Evolutionary conservation across 2,113 vertebrate species (phyloP).

Genomic region (Ciconia maguari): DNA sequence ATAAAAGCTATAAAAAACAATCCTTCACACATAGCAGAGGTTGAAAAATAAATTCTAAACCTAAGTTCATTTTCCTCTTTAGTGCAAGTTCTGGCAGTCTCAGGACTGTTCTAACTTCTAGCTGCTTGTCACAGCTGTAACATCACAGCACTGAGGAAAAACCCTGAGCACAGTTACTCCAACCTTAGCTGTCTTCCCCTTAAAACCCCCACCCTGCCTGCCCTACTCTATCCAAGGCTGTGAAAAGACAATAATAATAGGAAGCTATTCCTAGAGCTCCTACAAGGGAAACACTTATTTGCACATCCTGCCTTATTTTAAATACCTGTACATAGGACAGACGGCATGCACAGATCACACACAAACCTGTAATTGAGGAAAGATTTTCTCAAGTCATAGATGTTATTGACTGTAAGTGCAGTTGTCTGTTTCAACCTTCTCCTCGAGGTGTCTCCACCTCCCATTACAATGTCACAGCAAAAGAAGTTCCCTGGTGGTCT

Average conservation of each 20-base stretch:
- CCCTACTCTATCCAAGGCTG: background rate
- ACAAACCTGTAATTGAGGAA: background rate
- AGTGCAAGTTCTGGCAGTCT: background rate
- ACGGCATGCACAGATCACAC: background rate
- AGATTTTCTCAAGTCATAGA: background rate
- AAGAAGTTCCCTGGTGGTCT: background rate
- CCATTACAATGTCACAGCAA: background rate
- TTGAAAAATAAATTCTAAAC: constrained; percentile 11
- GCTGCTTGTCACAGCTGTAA: background rate
- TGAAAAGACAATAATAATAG: background rate
- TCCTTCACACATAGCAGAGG: background rate
- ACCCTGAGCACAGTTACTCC: background rate
- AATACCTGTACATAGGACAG: background rate
- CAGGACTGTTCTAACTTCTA: background rate
- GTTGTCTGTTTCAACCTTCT: constrained; percentile 5
- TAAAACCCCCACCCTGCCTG: background rate
- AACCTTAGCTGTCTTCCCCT: background rate
- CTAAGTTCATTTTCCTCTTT: background rate
- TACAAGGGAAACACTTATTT: background rate
- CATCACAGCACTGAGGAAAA: background rate
- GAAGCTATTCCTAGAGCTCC: background rate
- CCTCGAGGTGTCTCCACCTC: constrained; percentile 37
- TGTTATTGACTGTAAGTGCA: background rate
- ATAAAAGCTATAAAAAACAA: constrained; percentile 10
- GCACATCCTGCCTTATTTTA: background rate